phyloP scores from a whole-genome alignment of 1,140 invertebrate species.

The Trachymyrmex septentrionalis region DNA sequence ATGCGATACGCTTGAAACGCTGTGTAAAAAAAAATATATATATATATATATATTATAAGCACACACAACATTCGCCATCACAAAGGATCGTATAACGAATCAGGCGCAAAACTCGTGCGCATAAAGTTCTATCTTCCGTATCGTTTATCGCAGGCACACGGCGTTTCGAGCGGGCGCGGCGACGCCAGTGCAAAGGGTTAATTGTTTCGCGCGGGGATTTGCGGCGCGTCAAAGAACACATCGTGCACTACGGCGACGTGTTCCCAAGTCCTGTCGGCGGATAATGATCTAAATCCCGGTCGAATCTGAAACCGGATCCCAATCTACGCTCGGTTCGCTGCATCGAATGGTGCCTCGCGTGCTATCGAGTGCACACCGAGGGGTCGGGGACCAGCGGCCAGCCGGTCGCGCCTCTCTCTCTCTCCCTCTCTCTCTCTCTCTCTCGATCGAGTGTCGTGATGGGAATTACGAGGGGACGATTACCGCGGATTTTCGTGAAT shows the following conservation, averaged over 20 bases:
- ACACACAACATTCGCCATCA: slow-evolving; percentile 37
- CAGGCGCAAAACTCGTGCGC: slow-evolving; percentile 15
- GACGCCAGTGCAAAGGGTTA: slow-evolving; percentile 65
- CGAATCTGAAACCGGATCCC: slow-evolving; percentile 73
- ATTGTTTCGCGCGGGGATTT: slow-evolving; percentile 75
- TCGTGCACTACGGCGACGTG: slow-evolving; percentile 69
- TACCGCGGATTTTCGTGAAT: slow-evolving; percentile 78
- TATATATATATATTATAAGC: background rate
- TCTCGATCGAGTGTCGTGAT: slow-evolving; percentile 68
- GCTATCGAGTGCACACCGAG: slow-evolving; percentile 24
- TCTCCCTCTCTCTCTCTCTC: background rate
- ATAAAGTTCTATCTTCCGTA: slow-evolving; percentile 20
- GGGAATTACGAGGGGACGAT: slow-evolving; percentile 72
- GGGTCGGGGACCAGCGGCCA: background rate
- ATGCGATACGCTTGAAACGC: slow-evolving; percentile 28
- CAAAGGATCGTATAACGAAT: slow-evolving; percentile 51
- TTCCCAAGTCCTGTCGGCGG: slow-evolving; percentile 70
- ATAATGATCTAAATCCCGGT: slow-evolving; percentile 75
- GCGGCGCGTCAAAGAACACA: slow-evolving; percentile 73
- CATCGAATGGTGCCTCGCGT: slow-evolving; percentile 20
- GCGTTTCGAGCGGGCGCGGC: slow-evolving; percentile 29
- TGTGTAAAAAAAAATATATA: slow-evolving; percentile 8
- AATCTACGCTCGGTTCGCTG: slow-evolving; percentile 52
- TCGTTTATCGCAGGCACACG: slow-evolving; percentile 26
- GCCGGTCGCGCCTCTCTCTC: slow-evolving; percentile 22